Base-by-base conservation (phyloP, 2,113 vertebrate genomes). In the Perognathus longimembris region DNA sequence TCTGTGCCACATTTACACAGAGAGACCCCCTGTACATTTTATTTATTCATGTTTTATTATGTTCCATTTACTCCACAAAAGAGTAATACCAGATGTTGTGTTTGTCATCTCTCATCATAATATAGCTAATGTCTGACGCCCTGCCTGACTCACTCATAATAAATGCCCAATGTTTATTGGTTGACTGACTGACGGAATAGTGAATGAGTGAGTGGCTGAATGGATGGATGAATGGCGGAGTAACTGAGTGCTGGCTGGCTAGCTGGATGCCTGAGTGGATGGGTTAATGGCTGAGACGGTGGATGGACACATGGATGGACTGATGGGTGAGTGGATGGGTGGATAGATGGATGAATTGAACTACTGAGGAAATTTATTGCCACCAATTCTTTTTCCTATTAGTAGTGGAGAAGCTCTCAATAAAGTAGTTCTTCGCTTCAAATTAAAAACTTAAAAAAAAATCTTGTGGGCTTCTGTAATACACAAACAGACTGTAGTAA, bases 401-500 rank as follows among this genome's bases (percentile, higher is more conserved):
- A 81, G 42, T 66, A 40, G 59, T 30, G 38, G 6, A 59, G 42
- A 85, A 73, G 22, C 21, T 88, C 85, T 73, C 30, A 64, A 45
- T 34, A 61, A 71, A 74, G 32, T 11, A 77, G 7, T 50, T 85
- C 7, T 57, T 93, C 34, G 7, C 36, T 89, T 85, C 54, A 42
- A 87, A 66, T 40, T n/a, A 6, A 92, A 88, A 79, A 30, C 10
- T 21, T 50, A n/a, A 69, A 81, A 64, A 63, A 64, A 32, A 1
- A 21, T 64, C 0, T 64, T 57, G 6, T 63, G 28, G 9, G 26
- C 74, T 73, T 15, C 57, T 54, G 6, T 76, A 42, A 34, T 73
- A n/a, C 50, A 80, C 34, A 85, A 64, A 79, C 54, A 26, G 32
- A 73, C 14, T 71, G 7, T 83, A 92, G 61, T 63, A 89, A 95